These are phyloP conservation scores for Deilephila elpenor DNA, from an alignment of 2,888 invertebrate genomes.

Conservation along the genomic window DNA sequence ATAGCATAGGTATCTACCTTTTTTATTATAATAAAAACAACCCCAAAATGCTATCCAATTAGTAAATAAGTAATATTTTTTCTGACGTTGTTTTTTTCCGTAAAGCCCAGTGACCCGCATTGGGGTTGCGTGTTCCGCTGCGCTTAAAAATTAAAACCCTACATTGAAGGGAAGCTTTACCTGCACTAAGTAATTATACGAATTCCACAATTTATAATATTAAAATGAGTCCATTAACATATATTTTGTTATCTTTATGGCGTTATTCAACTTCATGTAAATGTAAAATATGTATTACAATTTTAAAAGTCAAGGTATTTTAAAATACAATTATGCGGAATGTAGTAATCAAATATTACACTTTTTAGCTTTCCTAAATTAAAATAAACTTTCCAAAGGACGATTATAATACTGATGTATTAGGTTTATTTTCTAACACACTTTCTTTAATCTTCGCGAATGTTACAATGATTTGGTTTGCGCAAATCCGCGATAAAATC, in stretches of 20 bases:
- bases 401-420: too few species aligned
- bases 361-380: too few species aligned
- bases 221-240: background rate
- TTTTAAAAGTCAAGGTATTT: background rate
- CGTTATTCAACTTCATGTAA: background rate
- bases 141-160: background rate
- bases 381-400: too few species aligned
- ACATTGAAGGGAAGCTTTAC: background rate
- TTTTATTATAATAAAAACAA: too few species aligned
- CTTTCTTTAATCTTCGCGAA: too few species aligned
- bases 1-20: too few species aligned
- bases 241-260: background rate
- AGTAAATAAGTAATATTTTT: background rate
- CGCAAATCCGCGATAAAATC: too few species aligned
- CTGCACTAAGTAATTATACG: background rate
- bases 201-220: background rate
- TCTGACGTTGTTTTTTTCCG: background rate
- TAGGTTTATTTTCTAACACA: too few species aligned
- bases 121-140: slow-evolving; percentile 3
- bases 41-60: too few species aligned
- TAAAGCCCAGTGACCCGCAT: slow-evolving; percentile 12
- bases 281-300: background rate
- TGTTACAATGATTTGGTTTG: too few species aligned
- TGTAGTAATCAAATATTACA: too few species aligned
- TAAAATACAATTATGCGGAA: too few species aligned